Conservation (phyloP, 2,888 invertebrate genomes). For the Acrobasis repandana region DNA sequence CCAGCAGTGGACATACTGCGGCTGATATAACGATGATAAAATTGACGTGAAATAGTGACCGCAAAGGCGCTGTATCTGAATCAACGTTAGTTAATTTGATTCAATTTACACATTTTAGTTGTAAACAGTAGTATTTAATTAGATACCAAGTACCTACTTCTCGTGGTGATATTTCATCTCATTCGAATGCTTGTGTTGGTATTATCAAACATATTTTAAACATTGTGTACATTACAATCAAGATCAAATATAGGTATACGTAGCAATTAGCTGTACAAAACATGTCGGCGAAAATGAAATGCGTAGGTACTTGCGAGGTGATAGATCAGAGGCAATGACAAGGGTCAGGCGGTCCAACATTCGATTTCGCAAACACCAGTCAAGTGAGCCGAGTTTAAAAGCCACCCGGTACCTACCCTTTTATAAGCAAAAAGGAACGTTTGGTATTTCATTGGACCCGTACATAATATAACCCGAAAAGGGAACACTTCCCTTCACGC, state of each 20-base stretch:
- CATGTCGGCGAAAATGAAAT: slow-evolving; percentile 6
- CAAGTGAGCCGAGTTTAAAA: slow-evolving; percentile 23
- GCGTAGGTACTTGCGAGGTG: slow-evolving; percentile 15
- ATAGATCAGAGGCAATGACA: slow-evolving; percentile 24
- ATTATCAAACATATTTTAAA: too few relatives aligned
- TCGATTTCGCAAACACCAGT: slow-evolving; percentile 25
- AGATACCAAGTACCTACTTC: too few relatives aligned
- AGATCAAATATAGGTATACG: background rate
- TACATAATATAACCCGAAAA: slow-evolving; percentile 31
- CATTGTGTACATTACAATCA: too few relatives aligned
- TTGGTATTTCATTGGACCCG: slow-evolving; percentile 29
- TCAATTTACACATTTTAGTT: too few relatives aligned
- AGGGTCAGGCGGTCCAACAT: slow-evolving; percentile 23
- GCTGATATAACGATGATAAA: too few relatives aligned
- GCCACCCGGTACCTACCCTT: slow-evolving; percentile 24
- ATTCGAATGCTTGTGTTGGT: too few relatives aligned
- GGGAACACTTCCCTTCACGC: background rate
- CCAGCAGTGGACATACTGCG: too few relatives aligned
- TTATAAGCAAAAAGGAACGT: slow-evolving; percentile 26
- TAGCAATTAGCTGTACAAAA: background rate
- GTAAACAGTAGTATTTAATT: too few relatives aligned
- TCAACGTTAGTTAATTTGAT: too few relatives aligned
- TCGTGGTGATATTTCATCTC: too few relatives aligned
- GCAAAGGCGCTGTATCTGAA: too few relatives aligned
- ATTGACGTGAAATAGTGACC: too few relatives aligned